These are phyloP conservation scores for Panorpa germanica DNA, from an alignment of 2,888 invertebrate genomes.

Conservation along the genomic window DNA sequence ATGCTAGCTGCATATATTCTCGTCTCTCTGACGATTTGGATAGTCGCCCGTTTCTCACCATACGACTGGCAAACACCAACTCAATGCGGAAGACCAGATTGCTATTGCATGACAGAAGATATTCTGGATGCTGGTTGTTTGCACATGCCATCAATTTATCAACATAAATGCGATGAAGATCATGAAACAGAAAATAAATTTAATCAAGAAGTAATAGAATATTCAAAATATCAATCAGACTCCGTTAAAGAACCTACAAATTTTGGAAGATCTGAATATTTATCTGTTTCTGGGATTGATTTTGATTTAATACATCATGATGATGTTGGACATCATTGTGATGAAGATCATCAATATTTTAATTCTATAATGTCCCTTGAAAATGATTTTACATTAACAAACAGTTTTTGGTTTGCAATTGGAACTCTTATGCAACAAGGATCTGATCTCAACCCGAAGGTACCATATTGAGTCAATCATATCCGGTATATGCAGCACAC, in stretches of 20 bases:
- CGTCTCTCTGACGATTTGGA: slow-evolving; percentile 64
- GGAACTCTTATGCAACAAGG: slow-evolving; percentile 91
- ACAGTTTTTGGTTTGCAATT: slow-evolving; percentile 93
- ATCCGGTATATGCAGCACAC: no score
- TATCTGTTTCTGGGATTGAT: slow-evolving; percentile 4
- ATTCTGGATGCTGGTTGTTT: no score
- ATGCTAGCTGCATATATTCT: slow-evolving; percentile 61
- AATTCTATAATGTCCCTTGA: slow-evolving; percentile 27
- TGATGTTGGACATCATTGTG: slow-evolving; percentile 7
- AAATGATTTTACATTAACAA: slow-evolving; percentile 69
- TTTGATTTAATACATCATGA: slow-evolving; percentile 6
- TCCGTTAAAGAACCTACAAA: background rate
- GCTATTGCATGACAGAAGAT: slow-evolving; percentile 16
- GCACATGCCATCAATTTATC: no score
- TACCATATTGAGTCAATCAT: no score
- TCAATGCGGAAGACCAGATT: slow-evolving; percentile 34
- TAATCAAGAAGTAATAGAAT: background rate
- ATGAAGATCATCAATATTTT: slow-evolving; percentile 8
- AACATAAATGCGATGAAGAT: no score
- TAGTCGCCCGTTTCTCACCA: slow-evolving; percentile 70
- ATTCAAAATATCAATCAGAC: background rate
- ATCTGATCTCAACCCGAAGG: slow-evolving; percentile 82
- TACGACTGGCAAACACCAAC: slow-evolving; percentile 55
- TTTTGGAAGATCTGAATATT: background rate
- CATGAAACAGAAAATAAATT: no score